Evolutionary conservation across 2,888 invertebrate genomes (phyloP), one percentile per base, ranked within the genome.

Genomic region (Tromatobia lineatoria): DNA sequence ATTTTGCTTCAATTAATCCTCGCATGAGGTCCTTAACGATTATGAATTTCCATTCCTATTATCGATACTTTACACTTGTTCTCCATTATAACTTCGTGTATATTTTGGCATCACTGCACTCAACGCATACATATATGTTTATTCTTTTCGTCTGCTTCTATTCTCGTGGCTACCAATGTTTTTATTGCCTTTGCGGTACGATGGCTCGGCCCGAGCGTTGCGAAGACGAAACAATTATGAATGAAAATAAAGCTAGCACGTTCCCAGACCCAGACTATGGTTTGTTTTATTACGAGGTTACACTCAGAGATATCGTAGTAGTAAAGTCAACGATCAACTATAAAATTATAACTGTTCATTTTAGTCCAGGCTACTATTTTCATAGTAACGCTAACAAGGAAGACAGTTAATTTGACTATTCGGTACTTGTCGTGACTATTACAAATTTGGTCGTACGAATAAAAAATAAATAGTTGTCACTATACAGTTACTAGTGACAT

Each of bases 101-200:
- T 61, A 59, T 61, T 61, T 74, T 47, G 71, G 57, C 71, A 38
- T 34, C 45, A 13, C 23, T 11, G 23, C 13, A 25, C 3, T 6
- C 13, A 15, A 11, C 25, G 25, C 18, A 8, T n/a, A 25, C 18
- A 8, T n/a, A 25, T 57, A 42, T 25, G 7, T 61, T 7, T 34
- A n/a, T 47, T 47, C 13, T 64, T 23, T 64, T 64, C 6, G 47
- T 73, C 23, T 29, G 74, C 47, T 34, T 34, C 20, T 64, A 74
- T 74, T 61, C 29, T 74, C 29, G 15, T 18, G 34, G 1, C 50
- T 29, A 34, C 15, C 15, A 15, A 18, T 64, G 29, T 50, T 61
- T 64, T 54, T 74, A 50, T 64, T 20, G 42, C 29, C 45, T 23
- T 38, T 18, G 47, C 59, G 59, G 15, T 23, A 23, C 20, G 18